phyloP scores from a whole-genome alignment of 2,888 invertebrate species.

The Stenchaetothrips biformis region DNA sequence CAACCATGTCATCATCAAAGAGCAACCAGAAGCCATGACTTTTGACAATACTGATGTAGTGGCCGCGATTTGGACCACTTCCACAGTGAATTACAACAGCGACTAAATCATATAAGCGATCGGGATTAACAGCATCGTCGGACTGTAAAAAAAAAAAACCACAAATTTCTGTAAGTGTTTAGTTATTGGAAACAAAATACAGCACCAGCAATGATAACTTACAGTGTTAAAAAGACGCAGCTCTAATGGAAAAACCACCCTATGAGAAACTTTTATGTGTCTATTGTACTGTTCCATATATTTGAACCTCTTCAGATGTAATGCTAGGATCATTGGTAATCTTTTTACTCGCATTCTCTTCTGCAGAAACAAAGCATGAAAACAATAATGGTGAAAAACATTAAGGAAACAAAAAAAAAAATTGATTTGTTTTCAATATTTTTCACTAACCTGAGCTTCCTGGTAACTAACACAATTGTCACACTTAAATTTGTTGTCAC shows the following conservation, averaged over 20 bases:
- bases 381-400: background rate
- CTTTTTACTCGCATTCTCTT: slow-evolving; percentile 98
- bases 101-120: slow-evolving; percentile 95
- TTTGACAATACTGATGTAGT: slow-evolving; percentile 99
- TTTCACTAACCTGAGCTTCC: slow-evolving; percentile 73
- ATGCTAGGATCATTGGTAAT: slow-evolving; percentile 91
- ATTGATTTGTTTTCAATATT: slow-evolving; percentile 26
- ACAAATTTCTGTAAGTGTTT: slow-evolving; percentile 28
- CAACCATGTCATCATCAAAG: slow-evolving; percentile 99
- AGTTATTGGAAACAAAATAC: slow-evolving; percentile 28
- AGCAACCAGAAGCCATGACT: slow-evolving; percentile 98
- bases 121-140: slow-evolving; percentile 97
- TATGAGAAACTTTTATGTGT: slow-evolving; percentile 97
- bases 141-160: slow-evolving; percentile 59
- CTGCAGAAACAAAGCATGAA: slow-evolving; percentile 42
- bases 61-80: slow-evolving; percentile 97
- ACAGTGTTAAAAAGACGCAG: slow-evolving; percentile 95
- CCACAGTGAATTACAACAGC: slow-evolving; percentile 99
- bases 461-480: slow-evolving; percentile 99
- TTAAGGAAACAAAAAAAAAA: background rate
- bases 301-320: slow-evolving; percentile 95
- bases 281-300: slow-evolving; percentile 98
- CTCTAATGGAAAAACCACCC: slow-evolving; percentile 98
- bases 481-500: slow-evolving; percentile 99
- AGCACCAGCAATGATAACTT: slow-evolving; percentile 43